Conservation (phyloP, 2,113 vertebrate genomes). For the Turnix velox region DNA sequence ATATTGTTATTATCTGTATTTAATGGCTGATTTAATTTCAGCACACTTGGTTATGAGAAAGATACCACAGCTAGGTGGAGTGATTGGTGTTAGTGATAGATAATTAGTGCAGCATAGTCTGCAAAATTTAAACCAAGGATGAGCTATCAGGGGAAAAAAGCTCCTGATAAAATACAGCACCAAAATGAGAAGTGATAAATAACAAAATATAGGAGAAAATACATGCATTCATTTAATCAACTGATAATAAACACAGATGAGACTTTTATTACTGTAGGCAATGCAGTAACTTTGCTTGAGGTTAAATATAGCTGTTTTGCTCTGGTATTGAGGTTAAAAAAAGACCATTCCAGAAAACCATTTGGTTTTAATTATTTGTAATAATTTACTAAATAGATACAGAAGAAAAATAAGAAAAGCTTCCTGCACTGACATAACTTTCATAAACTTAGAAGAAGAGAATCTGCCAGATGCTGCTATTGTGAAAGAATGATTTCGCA, state of each 20-base stretch:
- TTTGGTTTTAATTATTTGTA: not conserved
- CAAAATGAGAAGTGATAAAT: not conserved
- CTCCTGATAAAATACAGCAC: not conserved
- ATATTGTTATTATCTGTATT: not conserved
- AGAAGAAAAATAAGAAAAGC: conserved; percentile 57
- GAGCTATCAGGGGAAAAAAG: not conserved
- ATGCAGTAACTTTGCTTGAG: not conserved
- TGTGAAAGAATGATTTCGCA: conserved; percentile 73
- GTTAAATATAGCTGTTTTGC: not conserved
- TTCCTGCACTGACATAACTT: conserved; percentile 66
- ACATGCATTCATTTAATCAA: not conserved
- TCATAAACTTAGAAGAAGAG: conserved; percentile 55
- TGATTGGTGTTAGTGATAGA: not conserved
- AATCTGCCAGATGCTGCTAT: conserved; percentile 76
- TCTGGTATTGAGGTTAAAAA: not conserved
- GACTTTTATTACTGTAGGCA: not conserved
- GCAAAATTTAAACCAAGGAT: not conserved
- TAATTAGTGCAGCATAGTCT: not conserved
- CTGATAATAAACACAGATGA: not conserved
- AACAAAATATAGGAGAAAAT: not conserved
- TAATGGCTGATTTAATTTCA: not conserved
- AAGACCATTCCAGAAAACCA: not conserved
- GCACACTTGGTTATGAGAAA: not conserved
- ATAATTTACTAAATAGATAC: not conserved
- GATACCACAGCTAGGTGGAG: not conserved